A percentile compares a stretch with the other conserved stretches of the same genome.
These are phyloP conservation scores for Myanophis thanlyinensis DNA, from an alignment of 2,113 vertebrate species.

Conservation along the genomic window DNA sequence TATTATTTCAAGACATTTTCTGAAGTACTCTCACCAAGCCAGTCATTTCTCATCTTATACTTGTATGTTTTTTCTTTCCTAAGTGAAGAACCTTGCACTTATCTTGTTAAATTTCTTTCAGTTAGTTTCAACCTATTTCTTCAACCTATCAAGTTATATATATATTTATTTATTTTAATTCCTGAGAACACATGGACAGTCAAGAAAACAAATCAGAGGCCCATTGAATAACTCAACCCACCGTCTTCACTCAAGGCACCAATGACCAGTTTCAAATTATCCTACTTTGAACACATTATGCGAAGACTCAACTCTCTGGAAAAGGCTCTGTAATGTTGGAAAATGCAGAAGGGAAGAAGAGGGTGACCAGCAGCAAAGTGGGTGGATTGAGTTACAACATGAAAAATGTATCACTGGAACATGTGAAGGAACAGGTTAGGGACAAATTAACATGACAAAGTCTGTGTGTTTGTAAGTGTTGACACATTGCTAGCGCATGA, in stretches of 20 bases:
- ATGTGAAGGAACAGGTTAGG: neutral
- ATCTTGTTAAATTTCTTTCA: neutral
- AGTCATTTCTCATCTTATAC: neutral
- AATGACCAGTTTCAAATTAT: neutral
- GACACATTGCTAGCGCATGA: neutral
- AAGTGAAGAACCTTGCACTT: neutral
- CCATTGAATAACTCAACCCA: neutral
- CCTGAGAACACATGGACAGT: neutral
- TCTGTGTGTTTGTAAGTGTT: neutral
- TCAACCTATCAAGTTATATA: neutral
- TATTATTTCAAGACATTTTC: neutral
- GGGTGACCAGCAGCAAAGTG: neutral
- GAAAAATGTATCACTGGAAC: neutral
- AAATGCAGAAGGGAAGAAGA: neutral
- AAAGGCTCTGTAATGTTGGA: neutral
- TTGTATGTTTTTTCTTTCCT: neutral
- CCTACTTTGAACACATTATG: neutral
- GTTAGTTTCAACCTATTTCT: neutral
- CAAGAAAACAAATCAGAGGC: neutral
- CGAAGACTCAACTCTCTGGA: too few relatives aligned
- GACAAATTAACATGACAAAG: neutral
- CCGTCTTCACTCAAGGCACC: neutral
- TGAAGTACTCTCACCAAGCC: neutral
- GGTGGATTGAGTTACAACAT: neutral
- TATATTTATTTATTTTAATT: neutral